Percentiles rank a stretch among this genome's conserved stretches.
Evolutionary conservation across 2,888 invertebrate genomes (phyloP).

Genomic region (Drosophila atripex): DNA sequence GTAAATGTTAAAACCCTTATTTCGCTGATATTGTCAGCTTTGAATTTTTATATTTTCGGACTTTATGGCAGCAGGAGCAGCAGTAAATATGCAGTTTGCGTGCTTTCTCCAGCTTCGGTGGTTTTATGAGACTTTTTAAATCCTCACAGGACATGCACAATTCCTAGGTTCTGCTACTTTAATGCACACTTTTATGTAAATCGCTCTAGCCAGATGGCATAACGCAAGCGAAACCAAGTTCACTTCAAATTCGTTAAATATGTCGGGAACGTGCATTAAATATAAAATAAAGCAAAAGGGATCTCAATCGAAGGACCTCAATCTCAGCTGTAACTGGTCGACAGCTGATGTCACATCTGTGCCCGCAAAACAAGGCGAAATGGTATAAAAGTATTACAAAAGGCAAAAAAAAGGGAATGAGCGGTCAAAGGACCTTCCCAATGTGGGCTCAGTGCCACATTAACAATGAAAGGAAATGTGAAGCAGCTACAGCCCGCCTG

Average conservation of each 20-base stretch:
- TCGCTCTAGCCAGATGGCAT: conserved; percentile 17
- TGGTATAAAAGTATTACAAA: background rate
- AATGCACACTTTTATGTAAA: conserved; percentile 41
- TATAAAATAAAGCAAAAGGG: conserved; percentile 4
- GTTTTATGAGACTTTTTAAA: conserved; percentile 39
- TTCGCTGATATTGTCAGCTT: conserved; percentile 19
- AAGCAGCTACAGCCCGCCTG: background rate
- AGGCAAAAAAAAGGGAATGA: background rate
- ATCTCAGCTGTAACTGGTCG: conserved; percentile 1
- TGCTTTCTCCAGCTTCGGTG: background rate
- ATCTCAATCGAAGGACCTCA: conserved; percentile 3
- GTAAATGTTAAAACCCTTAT: conserved; percentile 12
- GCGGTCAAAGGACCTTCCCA: background rate
- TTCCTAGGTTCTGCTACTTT: conserved; percentile 13
- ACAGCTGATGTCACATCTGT: conserved; percentile 13
- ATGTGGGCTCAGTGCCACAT: conserved; percentile 1
- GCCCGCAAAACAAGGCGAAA: background rate
- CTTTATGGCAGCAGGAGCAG: conserved; percentile 44
- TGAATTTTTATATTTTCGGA: conserved; percentile 47
- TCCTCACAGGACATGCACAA: conserved; percentile 23
- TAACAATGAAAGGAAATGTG: background rate
- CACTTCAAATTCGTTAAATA: conserved; percentile 35
- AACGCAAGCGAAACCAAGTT: background rate
- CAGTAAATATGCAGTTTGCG: conserved; percentile 33
- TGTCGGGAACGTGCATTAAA: conserved; percentile 48